A percentile compares a stretch with the other conserved stretches of the same genome.
These are phyloP conservation scores for Meleagris gallopavo DNA, from an alignment of 2,113 vertebrate species.

Conservation along the genomic window DNA sequence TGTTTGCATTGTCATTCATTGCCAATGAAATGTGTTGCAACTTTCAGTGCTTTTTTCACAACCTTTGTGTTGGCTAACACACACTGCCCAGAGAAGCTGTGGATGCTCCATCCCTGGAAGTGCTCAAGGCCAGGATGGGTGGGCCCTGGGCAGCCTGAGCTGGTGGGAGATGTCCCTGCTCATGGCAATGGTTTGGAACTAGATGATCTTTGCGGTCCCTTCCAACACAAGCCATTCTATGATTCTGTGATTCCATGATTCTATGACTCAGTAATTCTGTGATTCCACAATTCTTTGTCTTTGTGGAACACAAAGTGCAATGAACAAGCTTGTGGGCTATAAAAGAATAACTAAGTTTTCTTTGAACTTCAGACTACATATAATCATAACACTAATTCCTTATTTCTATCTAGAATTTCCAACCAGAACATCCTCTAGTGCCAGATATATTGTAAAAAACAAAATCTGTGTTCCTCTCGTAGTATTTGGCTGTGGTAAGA, in stretches of 20 bases:
- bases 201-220: no score
- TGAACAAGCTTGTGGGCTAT: background rate
- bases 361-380: background rate
- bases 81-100: no score
- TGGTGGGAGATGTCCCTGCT: no score
- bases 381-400: background rate
- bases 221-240: no score
- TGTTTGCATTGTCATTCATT: background rate
- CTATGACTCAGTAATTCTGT: background rate
- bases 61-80: no score
- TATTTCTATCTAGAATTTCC: background rate
- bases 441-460: background rate
- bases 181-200: no score
- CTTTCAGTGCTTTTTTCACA: background rate
- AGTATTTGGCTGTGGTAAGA: background rate
- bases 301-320: background rate
- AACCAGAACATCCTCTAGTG: fast-evolving
- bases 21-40: fast-evolving
- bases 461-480: background rate
- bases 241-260: background rate
- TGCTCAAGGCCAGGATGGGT: no score
- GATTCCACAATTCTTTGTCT: background rate
- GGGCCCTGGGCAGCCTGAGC: no score
- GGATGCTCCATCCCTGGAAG: no score
- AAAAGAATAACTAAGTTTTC: background rate